Evolutionary conservation across 1,140 invertebrate genomes (phyloP).

Genomic region (Pseudoatta argentina): DNA sequence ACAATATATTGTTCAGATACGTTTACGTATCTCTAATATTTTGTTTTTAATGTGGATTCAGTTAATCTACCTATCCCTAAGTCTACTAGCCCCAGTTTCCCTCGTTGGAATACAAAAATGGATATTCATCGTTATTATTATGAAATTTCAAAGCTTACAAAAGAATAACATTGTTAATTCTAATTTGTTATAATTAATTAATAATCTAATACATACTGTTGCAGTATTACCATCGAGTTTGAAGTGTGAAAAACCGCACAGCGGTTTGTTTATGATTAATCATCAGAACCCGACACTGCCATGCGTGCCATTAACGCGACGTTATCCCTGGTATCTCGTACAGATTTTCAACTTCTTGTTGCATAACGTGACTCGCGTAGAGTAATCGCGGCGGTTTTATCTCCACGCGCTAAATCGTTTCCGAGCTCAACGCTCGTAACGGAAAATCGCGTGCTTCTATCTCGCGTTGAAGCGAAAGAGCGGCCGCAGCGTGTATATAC

Average conservation of each 20-base stretch:
- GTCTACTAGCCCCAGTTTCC: too few relatives aligned
- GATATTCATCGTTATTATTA: not conserved
- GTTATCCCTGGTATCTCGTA: conserved; percentile 40
- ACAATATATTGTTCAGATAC: too few relatives aligned
- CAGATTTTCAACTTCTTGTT: conserved; percentile 56
- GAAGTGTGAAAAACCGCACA: conserved; percentile 29
- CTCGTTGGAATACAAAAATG: not conserved
- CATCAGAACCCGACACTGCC: not conserved
- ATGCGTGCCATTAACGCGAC: conserved; percentile 55
- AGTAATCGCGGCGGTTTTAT: conserved; percentile 55
- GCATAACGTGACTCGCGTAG: conserved; percentile 59
- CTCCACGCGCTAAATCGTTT: conserved; percentile 58
- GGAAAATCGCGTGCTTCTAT: conserved; percentile 56
- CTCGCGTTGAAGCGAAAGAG: conserved; percentile 46
- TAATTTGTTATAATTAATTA: conserved; percentile 11
- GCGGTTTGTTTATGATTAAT: conserved; percentile 40
- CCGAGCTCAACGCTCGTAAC: conserved; percentile 52
- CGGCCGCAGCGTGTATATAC: not conserved
- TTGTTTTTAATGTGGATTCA: too few relatives aligned
- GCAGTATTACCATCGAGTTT: not conserved
- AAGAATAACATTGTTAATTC: not conserved
- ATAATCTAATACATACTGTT: not conserved
- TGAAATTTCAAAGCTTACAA: not conserved
- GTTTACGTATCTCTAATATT: too few relatives aligned
- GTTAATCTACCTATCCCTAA: too few relatives aligned